Conservation (phyloP, 2,888 invertebrate species). For the Microctonus brassicae region DNA sequence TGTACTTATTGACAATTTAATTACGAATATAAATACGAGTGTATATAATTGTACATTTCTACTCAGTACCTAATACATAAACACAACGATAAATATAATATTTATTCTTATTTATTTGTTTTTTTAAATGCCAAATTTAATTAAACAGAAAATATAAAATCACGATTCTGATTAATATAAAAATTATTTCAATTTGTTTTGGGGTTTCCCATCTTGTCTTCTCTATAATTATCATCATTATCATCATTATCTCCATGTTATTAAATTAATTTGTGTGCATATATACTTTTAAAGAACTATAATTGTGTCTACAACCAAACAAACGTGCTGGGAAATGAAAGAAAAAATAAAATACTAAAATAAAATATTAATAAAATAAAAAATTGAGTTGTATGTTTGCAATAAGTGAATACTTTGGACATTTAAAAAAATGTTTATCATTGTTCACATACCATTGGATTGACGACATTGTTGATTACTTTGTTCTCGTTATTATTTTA, state of each 20-base stretch:
- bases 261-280: background rate
- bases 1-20: background rate
- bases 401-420: background rate
- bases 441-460: background rate
- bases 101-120: too few species aligned
- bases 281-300: too few species aligned
- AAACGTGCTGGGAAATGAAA: too few species aligned
- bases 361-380: background rate
- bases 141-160: background rate
- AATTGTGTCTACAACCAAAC: too few species aligned
- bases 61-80: conserved; percentile 22
- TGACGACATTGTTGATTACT: background rate
- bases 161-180: conserved; percentile 8
- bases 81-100: conserved; percentile 1
- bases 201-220: background rate
- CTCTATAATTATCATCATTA: background rate
- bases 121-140: conserved; percentile 19
- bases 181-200: background rate
- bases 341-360: background rate
- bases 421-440: background rate
- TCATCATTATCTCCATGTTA: background rate
- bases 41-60: background rate
- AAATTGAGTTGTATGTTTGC: background rate
- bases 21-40: background rate
- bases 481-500: background rate